phyloP scores from a whole-genome alignment of 2,113 vertebrate genomes.

The Ceyx melanurus region DNA sequence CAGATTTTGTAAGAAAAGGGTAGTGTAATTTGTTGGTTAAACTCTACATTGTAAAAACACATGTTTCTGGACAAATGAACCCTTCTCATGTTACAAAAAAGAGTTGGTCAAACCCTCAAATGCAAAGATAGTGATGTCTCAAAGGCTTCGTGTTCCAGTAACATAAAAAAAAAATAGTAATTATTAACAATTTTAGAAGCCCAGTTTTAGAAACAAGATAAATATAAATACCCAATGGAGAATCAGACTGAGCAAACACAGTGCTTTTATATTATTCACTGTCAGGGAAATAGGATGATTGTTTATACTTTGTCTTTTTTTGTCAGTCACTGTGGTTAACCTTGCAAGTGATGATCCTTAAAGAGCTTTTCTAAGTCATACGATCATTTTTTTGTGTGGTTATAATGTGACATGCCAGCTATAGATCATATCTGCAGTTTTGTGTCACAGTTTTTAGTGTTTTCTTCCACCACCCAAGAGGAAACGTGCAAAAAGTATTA shows the following conservation, averaged over 20 bases:
- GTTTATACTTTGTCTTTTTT: neutral
- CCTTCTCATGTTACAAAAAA: neutral
- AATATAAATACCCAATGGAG: neutral
- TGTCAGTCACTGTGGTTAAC: neutral
- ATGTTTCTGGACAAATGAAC: neutral
- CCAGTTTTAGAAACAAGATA: neutral
- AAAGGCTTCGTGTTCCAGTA: neutral
- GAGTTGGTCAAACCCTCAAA: neutral
- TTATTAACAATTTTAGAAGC: neutral
- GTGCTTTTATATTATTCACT: neutral
- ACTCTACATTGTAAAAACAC: neutral
- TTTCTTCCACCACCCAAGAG: conserved; percentile 39
- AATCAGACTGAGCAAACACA: neutral
- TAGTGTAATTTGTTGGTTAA: neutral
- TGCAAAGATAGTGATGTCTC: neutral
- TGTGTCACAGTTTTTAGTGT: neutral
- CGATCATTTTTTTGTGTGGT: neutral
- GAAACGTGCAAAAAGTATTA: conserved; percentile 1
- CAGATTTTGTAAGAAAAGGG: neutral
- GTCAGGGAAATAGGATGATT: neutral
- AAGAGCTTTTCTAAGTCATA: neutral
- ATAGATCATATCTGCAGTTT: neutral
- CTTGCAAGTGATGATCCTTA: neutral
- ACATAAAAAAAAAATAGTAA: neutral
- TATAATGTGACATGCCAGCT: conserved; percentile 11